These are phyloP conservation scores for Eilema griseolum DNA, from an alignment of 2,888 invertebrate species.

Conservation along the genomic window DNA sequence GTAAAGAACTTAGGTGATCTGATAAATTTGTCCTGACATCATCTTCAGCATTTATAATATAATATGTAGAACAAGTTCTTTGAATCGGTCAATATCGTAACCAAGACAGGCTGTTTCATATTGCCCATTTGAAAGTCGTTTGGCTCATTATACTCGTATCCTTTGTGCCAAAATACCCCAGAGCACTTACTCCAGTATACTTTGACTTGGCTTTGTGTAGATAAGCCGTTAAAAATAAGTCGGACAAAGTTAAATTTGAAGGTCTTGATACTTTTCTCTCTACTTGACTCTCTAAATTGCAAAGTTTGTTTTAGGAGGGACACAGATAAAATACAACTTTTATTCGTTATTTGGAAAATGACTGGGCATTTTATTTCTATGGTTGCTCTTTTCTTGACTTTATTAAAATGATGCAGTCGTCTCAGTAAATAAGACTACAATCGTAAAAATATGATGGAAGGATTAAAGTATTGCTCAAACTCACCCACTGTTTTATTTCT, in stretches of 20 bases:
- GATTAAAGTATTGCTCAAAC: background rate
- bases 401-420: background rate
- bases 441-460: background rate
- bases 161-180: slow-evolving; percentile 35
- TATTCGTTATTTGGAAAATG: background rate
- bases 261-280: background rate
- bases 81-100: slow-evolving; percentile 38
- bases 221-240: slow-evolving; percentile 20
- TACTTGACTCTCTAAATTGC: background rate
- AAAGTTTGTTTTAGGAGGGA: background rate
- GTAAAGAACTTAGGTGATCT: background rate
- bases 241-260: slow-evolving; percentile 22
- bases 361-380: background rate
- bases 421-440: background rate
- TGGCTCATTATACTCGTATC: slow-evolving; percentile 28
- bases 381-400: background rate
- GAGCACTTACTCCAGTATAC: slow-evolving; percentile 22
- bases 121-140: slow-evolving; percentile 39
- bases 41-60: slow-evolving; percentile 11
- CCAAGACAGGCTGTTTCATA: slow-evolving; percentile 39
- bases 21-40: background rate
- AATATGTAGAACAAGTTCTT: slow-evolving; percentile 22
- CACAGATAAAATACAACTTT: background rate
- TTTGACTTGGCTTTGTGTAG: slow-evolving; percentile 22
- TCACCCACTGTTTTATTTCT: background rate